Conservation (phyloP, 2,113 vertebrate species). For the Alaudala cheleensis region DNA sequence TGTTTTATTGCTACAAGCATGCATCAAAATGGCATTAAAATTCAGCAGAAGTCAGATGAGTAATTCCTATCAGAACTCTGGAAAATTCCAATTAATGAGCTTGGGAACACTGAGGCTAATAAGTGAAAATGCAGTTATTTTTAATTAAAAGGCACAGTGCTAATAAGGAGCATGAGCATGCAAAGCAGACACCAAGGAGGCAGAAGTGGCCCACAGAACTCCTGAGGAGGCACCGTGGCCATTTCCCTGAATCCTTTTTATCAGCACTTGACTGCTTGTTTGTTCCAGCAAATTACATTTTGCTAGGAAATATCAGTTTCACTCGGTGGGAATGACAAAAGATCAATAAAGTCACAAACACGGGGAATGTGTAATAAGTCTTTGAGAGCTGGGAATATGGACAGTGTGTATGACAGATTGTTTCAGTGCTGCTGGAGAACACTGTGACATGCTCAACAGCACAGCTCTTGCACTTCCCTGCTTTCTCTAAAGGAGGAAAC, state of each 20-base stretch:
- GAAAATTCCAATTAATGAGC: slow-evolving; percentile 33
- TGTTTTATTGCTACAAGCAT: background rate
- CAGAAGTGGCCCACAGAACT: background rate
- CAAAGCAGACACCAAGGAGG: background rate
- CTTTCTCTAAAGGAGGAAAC: background rate
- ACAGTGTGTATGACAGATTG: slow-evolving; percentile 7
- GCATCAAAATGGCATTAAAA: slow-evolving; percentile 3
- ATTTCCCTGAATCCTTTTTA: background rate
- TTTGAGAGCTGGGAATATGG: background rate
- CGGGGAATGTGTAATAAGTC: background rate
- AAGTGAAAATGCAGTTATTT: slow-evolving; percentile 1
- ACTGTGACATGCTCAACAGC: background rate
- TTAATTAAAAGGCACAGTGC: slow-evolving; percentile 33
- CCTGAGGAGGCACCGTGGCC: background rate
- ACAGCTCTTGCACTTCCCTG: background rate
- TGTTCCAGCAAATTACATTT: slow-evolving; percentile 38
- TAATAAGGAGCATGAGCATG: background rate
- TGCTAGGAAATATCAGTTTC: slow-evolving; percentile 42
- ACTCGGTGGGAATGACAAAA: slow-evolving; percentile 17
- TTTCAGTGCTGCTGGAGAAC: background rate
- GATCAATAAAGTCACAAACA: slow-evolving; percentile 49
- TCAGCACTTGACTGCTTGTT: slow-evolving; percentile 28
- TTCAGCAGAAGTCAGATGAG: background rate
- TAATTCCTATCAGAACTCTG: slow-evolving; percentile 17
- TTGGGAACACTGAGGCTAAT: background rate